phyloP scores from a whole-genome alignment of 2,797 vertebrate species.

The Sebastes diaconus region DNA sequence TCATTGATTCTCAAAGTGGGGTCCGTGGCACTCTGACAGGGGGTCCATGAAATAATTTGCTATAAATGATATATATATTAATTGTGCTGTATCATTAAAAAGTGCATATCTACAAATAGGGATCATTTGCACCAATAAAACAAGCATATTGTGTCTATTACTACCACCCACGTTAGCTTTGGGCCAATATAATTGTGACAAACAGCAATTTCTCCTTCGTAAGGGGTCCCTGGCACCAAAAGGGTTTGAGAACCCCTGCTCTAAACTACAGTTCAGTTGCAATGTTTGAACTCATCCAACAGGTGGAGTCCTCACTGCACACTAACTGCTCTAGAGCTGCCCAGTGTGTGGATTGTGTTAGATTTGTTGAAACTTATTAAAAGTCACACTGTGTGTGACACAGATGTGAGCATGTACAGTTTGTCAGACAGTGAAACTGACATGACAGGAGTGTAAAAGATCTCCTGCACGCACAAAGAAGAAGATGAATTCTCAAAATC shows the following conservation, averaged over 20 bases:
- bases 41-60: too few species aligned
- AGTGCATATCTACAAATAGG: too few species aligned
- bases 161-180: too few species aligned
- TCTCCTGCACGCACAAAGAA: neutral
- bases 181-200: too few species aligned
- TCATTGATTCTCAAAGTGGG: too few species aligned
- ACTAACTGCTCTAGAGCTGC: neutral
- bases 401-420: neutral
- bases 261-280: neutral
- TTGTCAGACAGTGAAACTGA: neutral
- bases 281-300: constrained; percentile 46
- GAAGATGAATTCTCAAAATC: neutral
- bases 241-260: too few species aligned
- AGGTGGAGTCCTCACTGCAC: constrained; percentile 60
- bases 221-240: too few species aligned
- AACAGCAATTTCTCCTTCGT: too few species aligned
- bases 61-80: too few species aligned
- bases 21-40: fast-evolving
- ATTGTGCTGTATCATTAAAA: too few species aligned
- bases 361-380: neutral
- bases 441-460: neutral
- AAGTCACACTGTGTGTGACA: neutral
- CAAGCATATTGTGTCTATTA: too few species aligned
- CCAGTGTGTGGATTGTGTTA: fast-evolving
- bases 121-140: too few species aligned